Evolutionary conservation across 2,888 invertebrate genomes (phyloP).

Genomic region (Cryptus viduatorius): DNA sequence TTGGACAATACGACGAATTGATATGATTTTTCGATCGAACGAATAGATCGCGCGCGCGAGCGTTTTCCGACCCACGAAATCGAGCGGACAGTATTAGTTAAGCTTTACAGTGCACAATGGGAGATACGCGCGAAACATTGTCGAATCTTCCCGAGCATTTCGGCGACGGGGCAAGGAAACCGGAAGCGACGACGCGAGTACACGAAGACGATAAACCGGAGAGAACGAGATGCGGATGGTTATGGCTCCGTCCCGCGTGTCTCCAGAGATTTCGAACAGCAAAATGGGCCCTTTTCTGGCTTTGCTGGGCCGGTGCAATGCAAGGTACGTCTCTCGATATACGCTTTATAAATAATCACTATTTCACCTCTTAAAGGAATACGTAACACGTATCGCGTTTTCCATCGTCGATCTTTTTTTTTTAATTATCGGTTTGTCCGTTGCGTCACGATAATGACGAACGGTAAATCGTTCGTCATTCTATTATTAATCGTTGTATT

Average conservation of each 20-base stretch:
- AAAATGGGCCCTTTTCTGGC: constrained; percentile 92
- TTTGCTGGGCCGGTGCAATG: constrained; percentile 92
- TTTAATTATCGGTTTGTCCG: background rate
- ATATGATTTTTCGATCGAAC: too few species aligned
- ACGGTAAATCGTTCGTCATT: background rate
- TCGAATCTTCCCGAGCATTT: constrained; percentile 77
- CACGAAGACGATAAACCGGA: constrained; percentile 60
- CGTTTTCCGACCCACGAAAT: too few species aligned
- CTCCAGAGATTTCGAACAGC: constrained; percentile 90
- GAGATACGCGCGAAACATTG: constrained; percentile 78
- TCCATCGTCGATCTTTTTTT: background rate
- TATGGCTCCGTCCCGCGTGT: constrained; percentile 87
- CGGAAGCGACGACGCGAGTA: constrained; percentile 72
- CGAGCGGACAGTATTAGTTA: background rate
- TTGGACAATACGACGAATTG: too few species aligned
- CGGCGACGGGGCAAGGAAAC: constrained; percentile 74
- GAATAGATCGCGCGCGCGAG: too few species aligned
- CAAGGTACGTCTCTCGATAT: constrained; percentile 87
- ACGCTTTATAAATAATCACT: too few species aligned
- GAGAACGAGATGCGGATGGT: constrained; percentile 88
- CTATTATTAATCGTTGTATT: background rate
- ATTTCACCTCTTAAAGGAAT: too few species aligned
- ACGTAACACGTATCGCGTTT: background rate
- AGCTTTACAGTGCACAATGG: constrained; percentile 75
- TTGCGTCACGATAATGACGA: constrained; percentile 10